Conservation (phyloP, 2,113 vertebrate genomes). For the Prunella himalayana region DNA sequence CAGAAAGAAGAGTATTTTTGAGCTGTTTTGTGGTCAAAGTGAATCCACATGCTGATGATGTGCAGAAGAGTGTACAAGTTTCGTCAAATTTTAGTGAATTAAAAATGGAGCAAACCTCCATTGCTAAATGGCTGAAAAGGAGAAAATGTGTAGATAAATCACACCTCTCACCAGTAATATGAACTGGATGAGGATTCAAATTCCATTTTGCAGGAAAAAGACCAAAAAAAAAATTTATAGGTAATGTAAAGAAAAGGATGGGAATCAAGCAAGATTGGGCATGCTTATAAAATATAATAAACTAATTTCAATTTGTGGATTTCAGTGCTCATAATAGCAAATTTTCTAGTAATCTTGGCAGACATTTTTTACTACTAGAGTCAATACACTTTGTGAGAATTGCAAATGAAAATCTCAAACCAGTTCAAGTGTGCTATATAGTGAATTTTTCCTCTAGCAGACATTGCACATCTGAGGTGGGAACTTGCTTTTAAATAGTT, state of each 20-base stretch:
- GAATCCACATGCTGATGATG: neutral
- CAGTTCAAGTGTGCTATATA: neutral
- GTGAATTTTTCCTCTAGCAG: neutral
- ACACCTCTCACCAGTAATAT: neutral
- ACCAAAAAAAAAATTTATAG: accelerated
- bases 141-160: neutral
- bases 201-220: neutral
- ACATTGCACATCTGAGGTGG: too few relatives aligned
- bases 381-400: neutral
- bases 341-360: neutral
- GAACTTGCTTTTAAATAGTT: too few relatives aligned
- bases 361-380: neutral
- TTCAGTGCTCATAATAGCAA: neutral
- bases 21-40: neutral
- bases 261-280: neutral
- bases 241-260: neutral
- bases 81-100: neutral
- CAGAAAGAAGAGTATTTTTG: neutral
- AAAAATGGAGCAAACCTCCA: neutral
- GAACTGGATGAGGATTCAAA: neutral
- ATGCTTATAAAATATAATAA: neutral
- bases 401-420: neutral
- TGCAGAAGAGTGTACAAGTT: neutral
- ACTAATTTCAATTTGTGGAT: neutral
- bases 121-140: neutral